phyloP scores from a whole-genome alignment of 2,113 vertebrate species.

The Oplegnathus fasciatus region DNA sequence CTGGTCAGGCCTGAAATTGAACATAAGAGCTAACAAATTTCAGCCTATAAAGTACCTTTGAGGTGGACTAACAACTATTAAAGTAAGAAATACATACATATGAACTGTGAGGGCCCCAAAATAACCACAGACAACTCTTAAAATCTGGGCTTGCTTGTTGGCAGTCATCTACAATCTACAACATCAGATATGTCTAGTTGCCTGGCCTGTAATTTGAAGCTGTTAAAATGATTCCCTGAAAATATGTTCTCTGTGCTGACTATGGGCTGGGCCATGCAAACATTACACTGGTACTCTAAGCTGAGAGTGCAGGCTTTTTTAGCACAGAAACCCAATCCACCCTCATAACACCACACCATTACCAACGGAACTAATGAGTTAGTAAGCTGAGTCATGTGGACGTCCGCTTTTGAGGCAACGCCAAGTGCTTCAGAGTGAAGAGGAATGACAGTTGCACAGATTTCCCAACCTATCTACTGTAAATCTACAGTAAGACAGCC shows the following conservation, averaged over 20 bases:
- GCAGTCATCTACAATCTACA: background rate
- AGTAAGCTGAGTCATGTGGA: slow-evolving; percentile 48
- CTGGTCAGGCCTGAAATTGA: background rate
- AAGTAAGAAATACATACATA: background rate
- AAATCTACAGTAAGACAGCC: background rate
- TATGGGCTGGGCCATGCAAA: background rate
- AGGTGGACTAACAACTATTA: background rate
- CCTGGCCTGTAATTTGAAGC: slow-evolving; percentile 26
- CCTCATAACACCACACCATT: slow-evolving; percentile 42
- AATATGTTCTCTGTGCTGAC: slow-evolving; percentile 2
- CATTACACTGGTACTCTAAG: slow-evolving; percentile 11
- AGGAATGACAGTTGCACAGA: slow-evolving; percentile 34
- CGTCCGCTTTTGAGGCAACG: slow-evolving; percentile 21
- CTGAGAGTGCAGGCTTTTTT: slow-evolving; percentile 7
- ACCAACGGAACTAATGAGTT: slow-evolving; percentile 41
- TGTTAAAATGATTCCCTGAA: slow-evolving; percentile 20
- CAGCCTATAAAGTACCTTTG: background rate
- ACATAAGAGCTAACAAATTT: background rate
- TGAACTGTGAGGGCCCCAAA: background rate
- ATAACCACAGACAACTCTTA: slow-evolving; percentile 3
- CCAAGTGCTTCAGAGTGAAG: slow-evolving; percentile 34
- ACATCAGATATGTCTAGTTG: background rate
- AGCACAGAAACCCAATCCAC: slow-evolving; percentile 31
- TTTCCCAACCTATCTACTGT: background rate
- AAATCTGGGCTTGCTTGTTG: background rate